Base-by-base conservation (phyloP, 1,140 invertebrate genomes). In the Sycophaga agraensis region DNA sequence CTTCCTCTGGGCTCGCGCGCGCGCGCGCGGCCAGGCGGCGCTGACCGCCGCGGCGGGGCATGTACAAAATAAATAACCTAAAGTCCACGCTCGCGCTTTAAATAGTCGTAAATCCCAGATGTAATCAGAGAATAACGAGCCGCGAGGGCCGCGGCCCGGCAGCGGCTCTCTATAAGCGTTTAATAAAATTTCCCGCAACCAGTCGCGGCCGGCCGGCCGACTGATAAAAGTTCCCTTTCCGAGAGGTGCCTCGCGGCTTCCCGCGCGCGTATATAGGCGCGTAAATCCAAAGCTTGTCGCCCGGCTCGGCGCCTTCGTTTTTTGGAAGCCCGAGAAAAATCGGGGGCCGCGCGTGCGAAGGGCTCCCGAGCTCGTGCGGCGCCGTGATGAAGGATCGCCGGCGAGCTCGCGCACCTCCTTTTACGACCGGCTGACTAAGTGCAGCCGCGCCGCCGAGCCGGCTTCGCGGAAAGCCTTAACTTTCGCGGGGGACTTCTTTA, bases 71-170 rank as follows among this genome's bases (percentile, higher is more conserved):
- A 70, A 70, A 70, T 68, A 70, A 68, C 56, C 65, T 54, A 46
- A 59, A 58, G 62, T 54, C 55, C 56, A 62, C 45, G 55, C 19
- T 42, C 62, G 61, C 59, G 61, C 68, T 65, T 69, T 59, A 61
- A 67, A 71, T 63, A 67, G 61, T 59, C 65, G 56, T 72, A 72
- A 70, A 70, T 70, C 45, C 37, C 14, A 60, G 64, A 67, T 64
- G 68, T 67, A 70, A 70, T 73, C 67, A 70, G 67, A 68, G 66
- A 69, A 68, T 70, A 66, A 66, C 55, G 59, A 65, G 53, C 59
- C 40, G 31, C 21, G n/a, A n/a, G n/a, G n/a, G n/a, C n/a, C n/a
- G n/a, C n/a, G n/a, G n/a, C n/a, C n/a, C n/a, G n/a, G n/a, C n/a
- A n/a, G n/a, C n/a, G n/a, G 51, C 9, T 19, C 51, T 43, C n/a